Evolutionary conservation across 2,113 vertebrate genomes (phyloP).

Genomic region (Percina caprodes): DNA sequence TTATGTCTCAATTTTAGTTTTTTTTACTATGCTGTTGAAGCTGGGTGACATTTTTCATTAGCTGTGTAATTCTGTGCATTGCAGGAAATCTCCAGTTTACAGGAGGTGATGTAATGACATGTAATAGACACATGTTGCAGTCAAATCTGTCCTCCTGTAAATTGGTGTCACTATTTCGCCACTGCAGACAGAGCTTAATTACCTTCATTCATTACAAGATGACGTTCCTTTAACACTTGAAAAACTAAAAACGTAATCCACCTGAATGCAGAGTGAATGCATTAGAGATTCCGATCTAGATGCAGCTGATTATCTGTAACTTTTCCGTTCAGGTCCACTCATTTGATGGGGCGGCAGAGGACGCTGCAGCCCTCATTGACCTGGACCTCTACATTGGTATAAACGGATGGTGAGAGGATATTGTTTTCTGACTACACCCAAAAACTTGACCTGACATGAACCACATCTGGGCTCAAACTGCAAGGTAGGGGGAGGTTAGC

Average conservation of each 20-base stretch:
- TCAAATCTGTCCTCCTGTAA: neutral
- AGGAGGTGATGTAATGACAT: neutral
- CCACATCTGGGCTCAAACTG: neutral
- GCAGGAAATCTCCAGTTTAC: neutral
- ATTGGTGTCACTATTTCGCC: neutral
- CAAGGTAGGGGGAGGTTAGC: no score
- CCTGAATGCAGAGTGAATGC: neutral
- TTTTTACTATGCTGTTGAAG: no score
- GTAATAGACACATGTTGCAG: neutral
- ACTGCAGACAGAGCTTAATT: neutral
- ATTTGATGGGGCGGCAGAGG: constrained; percentile 93
- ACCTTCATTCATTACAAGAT: neutral
- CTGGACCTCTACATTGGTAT: constrained; percentile 95
- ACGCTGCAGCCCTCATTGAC: constrained; percentile 90
- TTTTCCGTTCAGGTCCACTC: constrained; percentile 93
- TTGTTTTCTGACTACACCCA: neutral
- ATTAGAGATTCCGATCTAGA: rapidly evolving
- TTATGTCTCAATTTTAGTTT: no score
- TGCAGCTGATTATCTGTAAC: neutral
- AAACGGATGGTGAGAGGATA: constrained; percentile 92
- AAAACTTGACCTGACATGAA: neutral
- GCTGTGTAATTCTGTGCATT: neutral
- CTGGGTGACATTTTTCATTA: neutral
- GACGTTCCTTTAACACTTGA: neutral
- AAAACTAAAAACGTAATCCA: neutral